Percentiles rank a stretch among this genome's conserved stretches.
Conservation (phyloP, 1,140 invertebrate genomes). For the Littorina saxatilis region DNA sequence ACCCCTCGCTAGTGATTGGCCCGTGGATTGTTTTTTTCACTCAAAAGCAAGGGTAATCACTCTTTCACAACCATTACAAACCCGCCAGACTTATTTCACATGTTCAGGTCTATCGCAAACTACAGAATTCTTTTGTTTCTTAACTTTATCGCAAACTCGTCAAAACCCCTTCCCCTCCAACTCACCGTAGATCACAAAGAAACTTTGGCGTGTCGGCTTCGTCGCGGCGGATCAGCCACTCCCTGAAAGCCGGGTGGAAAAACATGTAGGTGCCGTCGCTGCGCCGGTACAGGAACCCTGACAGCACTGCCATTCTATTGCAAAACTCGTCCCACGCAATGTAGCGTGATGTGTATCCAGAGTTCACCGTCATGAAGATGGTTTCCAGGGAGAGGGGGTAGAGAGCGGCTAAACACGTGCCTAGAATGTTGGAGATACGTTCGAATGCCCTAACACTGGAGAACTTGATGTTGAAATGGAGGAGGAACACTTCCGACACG, state of each 20-base stretch:
- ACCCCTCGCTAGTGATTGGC: too few relatives aligned
- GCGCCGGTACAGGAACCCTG: conserved; percentile 89
- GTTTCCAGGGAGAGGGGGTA: conserved; percentile 93
- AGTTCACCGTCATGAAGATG: conserved; percentile 95
- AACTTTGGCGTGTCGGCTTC: conserved; percentile 92
- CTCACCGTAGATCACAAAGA: conserved; percentile 83
- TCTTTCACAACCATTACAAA: too few relatives aligned
- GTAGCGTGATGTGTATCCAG: conserved; percentile 83
- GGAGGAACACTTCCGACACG: conserved; percentile 92
- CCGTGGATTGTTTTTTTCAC: too few relatives aligned
- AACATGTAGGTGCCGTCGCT: conserved; percentile 96
- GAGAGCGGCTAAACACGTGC: conserved; percentile 89
- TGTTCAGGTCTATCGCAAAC: too few relatives aligned
- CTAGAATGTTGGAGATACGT: conserved; percentile 85
- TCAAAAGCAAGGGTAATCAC: too few relatives aligned
- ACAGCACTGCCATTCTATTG: conserved; percentile 66
- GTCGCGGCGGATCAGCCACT: conserved; percentile 95
- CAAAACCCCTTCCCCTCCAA: too few relatives aligned
- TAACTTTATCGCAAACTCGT: too few relatives aligned
- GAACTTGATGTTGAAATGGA: conserved; percentile 95
- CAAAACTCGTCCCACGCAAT: conserved; percentile 70
- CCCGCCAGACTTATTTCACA: too few relatives aligned
- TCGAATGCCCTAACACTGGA: conserved; percentile 93
- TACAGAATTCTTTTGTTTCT: too few relatives aligned
- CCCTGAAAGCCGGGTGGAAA: conserved; percentile 96